Conservation (phyloP, 1,140 invertebrate genomes). For the Lucilia sericata region DNA sequence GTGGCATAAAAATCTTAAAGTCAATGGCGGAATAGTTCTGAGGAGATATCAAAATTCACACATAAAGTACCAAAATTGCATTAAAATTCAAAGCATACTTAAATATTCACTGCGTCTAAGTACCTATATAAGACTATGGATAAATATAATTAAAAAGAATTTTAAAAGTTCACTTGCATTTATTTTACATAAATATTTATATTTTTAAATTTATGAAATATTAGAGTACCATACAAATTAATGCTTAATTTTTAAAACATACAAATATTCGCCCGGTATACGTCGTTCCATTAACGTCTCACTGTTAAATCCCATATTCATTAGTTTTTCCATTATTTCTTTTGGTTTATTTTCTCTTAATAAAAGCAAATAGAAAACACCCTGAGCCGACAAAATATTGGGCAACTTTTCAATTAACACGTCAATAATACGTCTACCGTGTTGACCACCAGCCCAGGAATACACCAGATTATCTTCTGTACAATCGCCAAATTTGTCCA, state of each 20-base stretch:
- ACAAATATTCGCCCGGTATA: slow-evolving; percentile 70
- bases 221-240: background rate
- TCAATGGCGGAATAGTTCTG: too few relatives aligned
- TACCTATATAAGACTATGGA: too few relatives aligned
- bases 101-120: too few relatives aligned
- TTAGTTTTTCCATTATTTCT: slow-evolving; percentile 77
- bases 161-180: background rate
- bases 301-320: slow-evolving; percentile 72
- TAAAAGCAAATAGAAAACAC: slow-evolving; percentile 86
- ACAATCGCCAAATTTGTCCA: slow-evolving; percentile 47
- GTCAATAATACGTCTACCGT: slow-evolving; percentile 86
- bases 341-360: slow-evolving; percentile 88
- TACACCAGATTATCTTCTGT: slow-evolving; percentile 70
- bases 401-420: slow-evolving; percentile 77
- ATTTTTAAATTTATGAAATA: too few relatives aligned
- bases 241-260: slow-evolving; percentile 68
- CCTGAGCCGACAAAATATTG: slow-evolving; percentile 76
- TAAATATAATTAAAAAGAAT: background rate
- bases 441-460: slow-evolving; percentile 87
- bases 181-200: too few relatives aligned
- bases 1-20: too few relatives aligned
- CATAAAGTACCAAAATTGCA: too few relatives aligned
- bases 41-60: too few relatives aligned
- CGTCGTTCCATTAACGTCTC: slow-evolving; percentile 76
- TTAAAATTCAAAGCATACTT: too few relatives aligned